These are phyloP conservation scores for Pontoporia blainvillei DNA, from an alignment of 2,113 vertebrate genomes.

Conservation along the genomic window DNA sequence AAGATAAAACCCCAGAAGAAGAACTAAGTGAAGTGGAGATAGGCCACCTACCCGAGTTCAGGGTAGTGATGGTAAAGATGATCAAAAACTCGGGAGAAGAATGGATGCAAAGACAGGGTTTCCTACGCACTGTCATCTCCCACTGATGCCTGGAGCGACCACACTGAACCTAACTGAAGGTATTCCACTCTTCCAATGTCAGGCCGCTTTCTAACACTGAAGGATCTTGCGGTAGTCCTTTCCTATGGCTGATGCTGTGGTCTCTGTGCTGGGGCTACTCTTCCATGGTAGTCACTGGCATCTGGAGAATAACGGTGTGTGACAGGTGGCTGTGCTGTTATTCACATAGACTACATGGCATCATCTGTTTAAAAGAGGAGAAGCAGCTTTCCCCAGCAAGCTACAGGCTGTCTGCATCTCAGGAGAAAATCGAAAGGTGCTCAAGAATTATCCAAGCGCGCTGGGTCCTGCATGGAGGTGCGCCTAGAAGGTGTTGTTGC, in stretches of 20 bases:
- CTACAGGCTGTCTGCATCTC: too few species aligned
- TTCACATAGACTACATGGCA: rapidly evolving
- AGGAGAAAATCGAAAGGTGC: too few species aligned
- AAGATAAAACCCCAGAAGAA: not conserved
- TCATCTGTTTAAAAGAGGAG: not conserved
- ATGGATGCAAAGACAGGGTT: not conserved
- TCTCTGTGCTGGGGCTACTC: not conserved
- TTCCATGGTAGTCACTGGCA: not conserved
- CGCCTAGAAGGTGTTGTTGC: too few species aligned
- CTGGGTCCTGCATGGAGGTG: too few species aligned
- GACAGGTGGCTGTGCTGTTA: not conserved
- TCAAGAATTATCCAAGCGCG: too few species aligned
- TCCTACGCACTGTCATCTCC: not conserved
- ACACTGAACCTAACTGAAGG: not conserved
- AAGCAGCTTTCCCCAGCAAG: not conserved
- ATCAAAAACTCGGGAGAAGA: not conserved
- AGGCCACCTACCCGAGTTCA: too few species aligned
- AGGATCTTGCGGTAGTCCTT: not conserved
- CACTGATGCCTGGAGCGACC: not conserved
- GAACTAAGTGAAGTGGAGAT: too few species aligned
- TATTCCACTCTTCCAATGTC: not conserved
- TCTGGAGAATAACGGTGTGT: too few species aligned
- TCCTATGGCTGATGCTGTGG: not conserved
- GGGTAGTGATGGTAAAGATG: not conserved
- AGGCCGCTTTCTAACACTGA: not conserved